Percentiles rank a stretch among this genome's conserved stretches.
These are phyloP conservation scores for Heliconius aoede DNA, from an alignment of 2,888 invertebrate species.

Conservation along the genomic window DNA sequence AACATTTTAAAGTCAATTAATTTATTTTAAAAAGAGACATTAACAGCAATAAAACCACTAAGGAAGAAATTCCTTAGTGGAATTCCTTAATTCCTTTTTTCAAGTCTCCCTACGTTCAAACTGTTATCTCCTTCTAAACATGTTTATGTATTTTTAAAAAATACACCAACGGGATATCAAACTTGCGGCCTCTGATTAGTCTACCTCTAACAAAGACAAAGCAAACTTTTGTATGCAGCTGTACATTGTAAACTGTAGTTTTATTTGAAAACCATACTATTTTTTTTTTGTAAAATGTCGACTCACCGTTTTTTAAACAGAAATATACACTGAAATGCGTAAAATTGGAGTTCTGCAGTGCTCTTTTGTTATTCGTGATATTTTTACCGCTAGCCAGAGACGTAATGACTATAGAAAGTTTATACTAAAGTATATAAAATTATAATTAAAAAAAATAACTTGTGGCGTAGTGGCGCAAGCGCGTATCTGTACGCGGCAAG, in stretches of 20 bases:
- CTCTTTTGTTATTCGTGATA: constrained; percentile 24
- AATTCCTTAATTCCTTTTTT: too few species aligned
- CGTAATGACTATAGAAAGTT: constrained; percentile 14
- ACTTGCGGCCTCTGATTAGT: neutral
- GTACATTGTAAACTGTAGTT: too few species aligned
- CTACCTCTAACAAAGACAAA: neutral
- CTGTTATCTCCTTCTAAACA: neutral
- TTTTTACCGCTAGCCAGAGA: constrained; percentile 19
- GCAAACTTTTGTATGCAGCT: constrained; percentile 6
- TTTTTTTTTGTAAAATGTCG: constrained; percentile 12
- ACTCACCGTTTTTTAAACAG: constrained; percentile 19
- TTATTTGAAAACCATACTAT: constrained; percentile 6
- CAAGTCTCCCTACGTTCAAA: too few species aligned
- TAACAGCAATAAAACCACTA: too few species aligned
- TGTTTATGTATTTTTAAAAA: neutral
- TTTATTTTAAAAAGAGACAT: too few species aligned
- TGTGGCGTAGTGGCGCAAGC: neutral
- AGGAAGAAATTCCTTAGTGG: too few species aligned
- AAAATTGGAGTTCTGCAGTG: constrained; percentile 21
- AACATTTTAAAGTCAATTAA: too few species aligned
- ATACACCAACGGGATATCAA: neutral
- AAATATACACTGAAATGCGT: constrained; percentile 21
- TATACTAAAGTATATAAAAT: constrained; percentile 3
- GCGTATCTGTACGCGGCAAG: neutral
- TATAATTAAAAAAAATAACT: neutral